These are phyloP conservation scores for Heloderma charlesbogerti DNA, from an alignment of 2,113 vertebrate species.

Conservation along the genomic window DNA sequence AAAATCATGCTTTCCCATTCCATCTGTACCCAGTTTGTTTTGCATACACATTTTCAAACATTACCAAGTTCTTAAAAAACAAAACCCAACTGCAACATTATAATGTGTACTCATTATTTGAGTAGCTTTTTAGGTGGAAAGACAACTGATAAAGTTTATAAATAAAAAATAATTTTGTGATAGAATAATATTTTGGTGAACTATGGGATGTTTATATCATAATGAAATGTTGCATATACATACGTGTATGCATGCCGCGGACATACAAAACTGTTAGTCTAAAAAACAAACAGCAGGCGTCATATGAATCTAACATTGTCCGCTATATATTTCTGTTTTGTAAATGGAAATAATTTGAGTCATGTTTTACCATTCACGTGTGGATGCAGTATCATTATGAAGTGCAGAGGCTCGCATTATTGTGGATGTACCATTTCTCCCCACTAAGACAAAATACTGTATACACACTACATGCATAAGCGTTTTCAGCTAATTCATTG, in stretches of 20 bases:
- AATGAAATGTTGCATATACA: not conserved
- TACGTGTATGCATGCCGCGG: not conserved
- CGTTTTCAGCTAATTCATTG: constrained; percentile 54
- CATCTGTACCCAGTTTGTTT: too few relatives aligned
- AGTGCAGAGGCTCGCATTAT: not conserved
- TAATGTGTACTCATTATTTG: not conserved
- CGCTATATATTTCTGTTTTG: not conserved
- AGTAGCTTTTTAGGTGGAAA: not conserved
- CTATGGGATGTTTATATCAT: not conserved
- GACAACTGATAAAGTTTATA: not conserved
- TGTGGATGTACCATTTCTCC: not conserved
- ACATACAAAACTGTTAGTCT: not conserved
- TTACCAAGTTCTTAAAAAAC: not conserved
- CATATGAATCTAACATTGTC: not conserved
- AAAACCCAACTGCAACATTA: not conserved
- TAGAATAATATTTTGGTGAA: not conserved
- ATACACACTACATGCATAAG: not conserved
- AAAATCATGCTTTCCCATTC: not conserved
- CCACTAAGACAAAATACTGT: not conserved
- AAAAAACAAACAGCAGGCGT: not conserved
- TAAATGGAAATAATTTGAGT: not conserved
- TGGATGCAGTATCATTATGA: not conserved
- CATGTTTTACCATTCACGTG: not conserved
- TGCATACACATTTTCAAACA: not conserved
- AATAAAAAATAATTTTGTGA: not conserved